These are phyloP conservation scores for Noctua fimbriata DNA, from an alignment of 2,888 invertebrate species.

Conservation along the genomic window DNA sequence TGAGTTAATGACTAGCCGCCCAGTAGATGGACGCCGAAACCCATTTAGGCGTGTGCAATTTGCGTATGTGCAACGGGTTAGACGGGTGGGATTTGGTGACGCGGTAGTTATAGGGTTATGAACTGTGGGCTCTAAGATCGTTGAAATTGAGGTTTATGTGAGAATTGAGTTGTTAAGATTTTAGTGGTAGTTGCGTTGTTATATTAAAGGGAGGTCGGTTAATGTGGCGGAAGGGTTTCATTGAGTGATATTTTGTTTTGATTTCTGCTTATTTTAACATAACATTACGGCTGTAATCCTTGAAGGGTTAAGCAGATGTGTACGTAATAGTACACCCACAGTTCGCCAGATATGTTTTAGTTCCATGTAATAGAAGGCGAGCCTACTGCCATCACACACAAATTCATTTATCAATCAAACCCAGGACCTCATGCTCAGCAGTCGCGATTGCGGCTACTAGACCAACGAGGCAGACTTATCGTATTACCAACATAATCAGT, in stretches of 20 bases:
- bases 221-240: constrained; percentile 9
- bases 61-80: constrained; percentile 84
- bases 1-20: constrained; percentile 88
- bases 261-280: constrained; percentile 7
- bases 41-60: constrained; percentile 89
- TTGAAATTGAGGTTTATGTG: constrained; percentile 50
- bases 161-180: constrained; percentile 43
- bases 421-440: neutral
- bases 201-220: constrained; percentile 13
- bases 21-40: constrained; percentile 88
- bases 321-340: too few relatives aligned
- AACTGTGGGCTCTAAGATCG: constrained; percentile 59
- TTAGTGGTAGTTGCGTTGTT: constrained; percentile 36
- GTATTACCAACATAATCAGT: neutral
- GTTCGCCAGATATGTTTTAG: neutral
- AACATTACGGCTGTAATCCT: neutral
- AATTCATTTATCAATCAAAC: neutral
- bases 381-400: neutral
- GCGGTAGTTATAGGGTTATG: constrained; percentile 70
- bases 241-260: constrained; percentile 30
- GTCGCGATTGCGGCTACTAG: too few relatives aligned
- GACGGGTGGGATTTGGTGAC: constrained; percentile 80
- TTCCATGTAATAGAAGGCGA: neutral
- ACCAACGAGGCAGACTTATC: neutral
- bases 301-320: too few relatives aligned